phyloP scores from a whole-genome alignment of 2,113 vertebrate genomes.

The Nicator chloris region DNA sequence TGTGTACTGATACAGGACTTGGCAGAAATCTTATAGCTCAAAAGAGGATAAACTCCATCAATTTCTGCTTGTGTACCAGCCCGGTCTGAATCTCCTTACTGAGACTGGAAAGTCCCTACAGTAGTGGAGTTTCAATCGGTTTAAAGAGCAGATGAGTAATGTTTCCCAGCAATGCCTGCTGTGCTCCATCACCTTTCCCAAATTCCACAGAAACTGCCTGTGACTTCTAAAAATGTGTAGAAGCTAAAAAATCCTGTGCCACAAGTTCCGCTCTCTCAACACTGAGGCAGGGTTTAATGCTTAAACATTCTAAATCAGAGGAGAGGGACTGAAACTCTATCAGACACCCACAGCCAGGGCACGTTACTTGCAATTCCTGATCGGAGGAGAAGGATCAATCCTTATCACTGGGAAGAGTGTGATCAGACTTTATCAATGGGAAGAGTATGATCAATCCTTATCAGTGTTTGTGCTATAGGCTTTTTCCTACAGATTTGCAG shows the following conservation, averaged over 20 bases:
- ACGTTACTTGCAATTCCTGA: accelerated
- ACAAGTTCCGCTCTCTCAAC: not conserved
- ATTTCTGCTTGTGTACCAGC: not conserved
- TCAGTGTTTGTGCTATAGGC: not conserved
- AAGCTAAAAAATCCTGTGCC: not conserved
- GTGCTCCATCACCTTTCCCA: not conserved
- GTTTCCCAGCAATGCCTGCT: not conserved
- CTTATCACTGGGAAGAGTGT: not conserved
- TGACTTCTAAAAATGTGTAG: not conserved
- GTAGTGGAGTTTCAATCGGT: not conserved
- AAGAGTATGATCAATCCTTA: not conserved
- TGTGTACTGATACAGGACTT: not conserved
- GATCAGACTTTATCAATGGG: not conserved
- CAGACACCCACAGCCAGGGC: not conserved
- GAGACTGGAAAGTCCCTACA: not conserved
- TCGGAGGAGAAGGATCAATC: accelerated
- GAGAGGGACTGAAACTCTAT: not conserved
- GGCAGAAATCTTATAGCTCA: not conserved
- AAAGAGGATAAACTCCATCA: not conserved
- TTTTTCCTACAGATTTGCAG: not conserved
- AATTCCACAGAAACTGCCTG: not conserved
- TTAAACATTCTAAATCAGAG: not conserved
- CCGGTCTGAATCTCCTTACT: not conserved
- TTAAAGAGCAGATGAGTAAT: not conserved
- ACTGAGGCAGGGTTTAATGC: not conserved